These are phyloP conservation scores for Chaetogeoica ovagalla DNA, from an alignment of 2,888 invertebrate species.

Conservation along the genomic window DNA sequence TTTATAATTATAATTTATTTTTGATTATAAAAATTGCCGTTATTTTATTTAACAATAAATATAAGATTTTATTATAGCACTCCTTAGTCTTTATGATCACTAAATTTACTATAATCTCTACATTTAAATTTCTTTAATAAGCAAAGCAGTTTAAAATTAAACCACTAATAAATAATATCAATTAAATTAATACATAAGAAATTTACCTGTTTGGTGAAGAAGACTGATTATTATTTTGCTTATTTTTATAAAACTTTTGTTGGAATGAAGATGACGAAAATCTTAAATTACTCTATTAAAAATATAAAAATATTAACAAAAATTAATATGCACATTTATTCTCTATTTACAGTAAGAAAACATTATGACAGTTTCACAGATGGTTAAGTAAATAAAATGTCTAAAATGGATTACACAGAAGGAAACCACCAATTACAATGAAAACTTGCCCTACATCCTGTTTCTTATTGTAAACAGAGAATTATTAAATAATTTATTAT, in stretches of 20 bases:
- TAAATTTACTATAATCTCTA: not conserved
- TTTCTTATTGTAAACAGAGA: no score
- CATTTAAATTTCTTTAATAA: slow-evolving; percentile 7
- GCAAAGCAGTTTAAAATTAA: not conserved
- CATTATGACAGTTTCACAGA: no score
- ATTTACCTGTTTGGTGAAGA: slow-evolving; percentile 56
- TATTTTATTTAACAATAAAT: not conserved
- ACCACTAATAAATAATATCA: not conserved
- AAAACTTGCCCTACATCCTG: no score
- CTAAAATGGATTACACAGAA: no score
- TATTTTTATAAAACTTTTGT: slow-evolving; percentile 54
- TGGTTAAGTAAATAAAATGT: no score
- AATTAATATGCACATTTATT: not conserved
- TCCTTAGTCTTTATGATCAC: not conserved
- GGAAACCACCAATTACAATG: no score
- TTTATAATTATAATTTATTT: not conserved
- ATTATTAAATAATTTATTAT: not conserved
- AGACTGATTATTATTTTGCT: slow-evolving; percentile 55
- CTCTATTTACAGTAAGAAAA: no score
- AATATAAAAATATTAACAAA: slow-evolving; percentile 7
- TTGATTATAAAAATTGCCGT: not conserved
- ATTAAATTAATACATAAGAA: slow-evolving; percentile 10
- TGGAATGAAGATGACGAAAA: slow-evolving; percentile 51
- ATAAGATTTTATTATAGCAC: not conserved
- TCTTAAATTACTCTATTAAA: slow-evolving; percentile 50